These are phyloP conservation scores for Empidonax alnorum DNA, from an alignment of 2,113 vertebrate species.

Conservation along the genomic window DNA sequence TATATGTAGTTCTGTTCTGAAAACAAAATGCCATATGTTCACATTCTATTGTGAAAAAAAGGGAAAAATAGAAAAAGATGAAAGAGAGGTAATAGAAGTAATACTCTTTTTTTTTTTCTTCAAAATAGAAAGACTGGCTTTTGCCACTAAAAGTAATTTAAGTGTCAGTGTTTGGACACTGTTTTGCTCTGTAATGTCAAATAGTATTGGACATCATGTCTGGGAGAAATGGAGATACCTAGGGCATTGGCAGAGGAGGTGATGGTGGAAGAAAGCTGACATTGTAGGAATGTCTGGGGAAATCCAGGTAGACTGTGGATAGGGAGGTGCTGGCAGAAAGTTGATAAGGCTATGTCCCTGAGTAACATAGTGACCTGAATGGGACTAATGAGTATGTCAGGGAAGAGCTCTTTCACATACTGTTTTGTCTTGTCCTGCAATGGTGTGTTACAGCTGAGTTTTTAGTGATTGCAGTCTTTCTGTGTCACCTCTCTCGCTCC, in stretches of 20 bases:
- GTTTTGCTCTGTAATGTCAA: not conserved
- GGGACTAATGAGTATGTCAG: not conserved
- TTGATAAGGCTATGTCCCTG: not conserved
- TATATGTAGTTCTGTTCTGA: not conserved
- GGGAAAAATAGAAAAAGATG: not conserved
- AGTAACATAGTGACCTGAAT: not conserved
- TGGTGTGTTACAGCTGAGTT: not conserved
- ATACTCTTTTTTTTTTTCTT: not conserved
- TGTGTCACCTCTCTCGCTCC: not conserved
- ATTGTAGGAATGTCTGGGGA: not conserved
- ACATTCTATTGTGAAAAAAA: not conserved
- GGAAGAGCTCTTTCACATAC: not conserved
- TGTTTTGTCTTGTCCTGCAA: not conserved
- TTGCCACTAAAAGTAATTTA: not conserved
- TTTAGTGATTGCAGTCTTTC: not conserved
- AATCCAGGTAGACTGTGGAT: not conserved
- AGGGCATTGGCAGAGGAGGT: not conserved
- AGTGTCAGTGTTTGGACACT: not conserved
- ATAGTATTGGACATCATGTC: fast-evolving
- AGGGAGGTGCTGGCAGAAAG: not conserved
- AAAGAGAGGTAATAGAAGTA: not conserved
- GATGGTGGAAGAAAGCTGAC: not conserved
- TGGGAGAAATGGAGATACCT: not conserved
- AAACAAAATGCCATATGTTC: not conserved
- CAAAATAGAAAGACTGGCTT: not conserved